phyloP scores from a whole-genome alignment of 2,888 invertebrate genomes.

The Pterostichus madidus region DNA sequence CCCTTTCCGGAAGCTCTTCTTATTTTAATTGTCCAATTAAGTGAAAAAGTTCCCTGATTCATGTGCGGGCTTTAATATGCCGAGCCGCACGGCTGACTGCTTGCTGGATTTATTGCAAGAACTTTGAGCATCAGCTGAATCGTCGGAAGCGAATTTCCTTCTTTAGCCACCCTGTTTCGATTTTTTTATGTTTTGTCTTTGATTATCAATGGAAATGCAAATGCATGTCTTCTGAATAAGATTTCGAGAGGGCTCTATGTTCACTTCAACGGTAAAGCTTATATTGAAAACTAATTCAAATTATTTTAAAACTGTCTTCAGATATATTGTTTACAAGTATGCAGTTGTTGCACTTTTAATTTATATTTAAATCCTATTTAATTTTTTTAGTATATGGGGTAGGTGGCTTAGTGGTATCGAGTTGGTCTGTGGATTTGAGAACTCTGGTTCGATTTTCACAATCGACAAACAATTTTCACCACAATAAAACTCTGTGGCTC shows the following conservation, averaged over 20 bases:
- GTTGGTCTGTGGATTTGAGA: too few species aligned
- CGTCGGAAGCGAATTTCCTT: conserved; percentile 4
- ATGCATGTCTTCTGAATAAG: conserved; percentile 20
- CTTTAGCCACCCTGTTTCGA: conserved; percentile 30
- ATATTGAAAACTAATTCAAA: conserved; percentile 3
- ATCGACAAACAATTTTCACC: too few species aligned
- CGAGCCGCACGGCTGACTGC: conserved; percentile 40
- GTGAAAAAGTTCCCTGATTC: conserved; percentile 60
- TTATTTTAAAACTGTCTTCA: neutral
- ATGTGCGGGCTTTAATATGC: conserved; percentile 60
- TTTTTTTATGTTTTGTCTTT: conserved; percentile 47
- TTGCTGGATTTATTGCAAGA: conserved; percentile 37
- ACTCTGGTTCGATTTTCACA: too few species aligned
- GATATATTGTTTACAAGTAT: too few species aligned
- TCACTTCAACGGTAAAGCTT: neutral
- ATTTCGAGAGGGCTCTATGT: neutral
- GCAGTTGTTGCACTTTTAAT: too few species aligned
- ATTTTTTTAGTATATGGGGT: too few species aligned
- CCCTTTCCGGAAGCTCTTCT: conserved; percentile 30
- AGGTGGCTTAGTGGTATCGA: too few species aligned
- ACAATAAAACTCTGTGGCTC: too few species aligned
- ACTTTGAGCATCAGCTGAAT: conserved; percentile 22
- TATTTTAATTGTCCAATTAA: conserved; percentile 63
- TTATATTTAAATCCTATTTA: too few species aligned
- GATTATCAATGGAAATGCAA: conserved; percentile 46